phyloP scores from a whole-genome alignment of 2,797 vertebrate species.

The Tragopan temminckii region DNA sequence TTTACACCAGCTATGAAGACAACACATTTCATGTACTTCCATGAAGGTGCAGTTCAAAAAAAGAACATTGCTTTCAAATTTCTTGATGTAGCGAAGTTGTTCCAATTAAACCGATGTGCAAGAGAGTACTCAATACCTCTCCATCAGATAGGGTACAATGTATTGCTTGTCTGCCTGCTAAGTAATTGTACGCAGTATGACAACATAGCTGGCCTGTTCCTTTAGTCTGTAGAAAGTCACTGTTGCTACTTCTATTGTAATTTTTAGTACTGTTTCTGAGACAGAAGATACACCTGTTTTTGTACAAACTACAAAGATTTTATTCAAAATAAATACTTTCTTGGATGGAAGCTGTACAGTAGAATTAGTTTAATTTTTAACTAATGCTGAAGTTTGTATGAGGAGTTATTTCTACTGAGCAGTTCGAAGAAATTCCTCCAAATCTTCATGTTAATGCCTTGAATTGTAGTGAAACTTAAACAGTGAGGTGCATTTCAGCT shows the following conservation, averaged over 20 bases:
- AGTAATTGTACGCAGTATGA: accelerated
- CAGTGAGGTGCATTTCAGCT: background rate
- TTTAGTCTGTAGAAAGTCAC: background rate
- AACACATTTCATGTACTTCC: background rate
- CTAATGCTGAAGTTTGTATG: background rate
- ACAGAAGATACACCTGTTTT: background rate
- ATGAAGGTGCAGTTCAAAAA: background rate
- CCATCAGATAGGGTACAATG: too few species aligned
- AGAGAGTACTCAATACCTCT: accelerated
- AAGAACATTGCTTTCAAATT: background rate
- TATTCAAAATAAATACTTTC: background rate
- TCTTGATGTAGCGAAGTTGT: background rate
- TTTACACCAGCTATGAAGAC: background rate
- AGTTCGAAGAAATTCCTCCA: background rate
- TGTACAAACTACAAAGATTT: background rate
- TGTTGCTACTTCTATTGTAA: background rate
- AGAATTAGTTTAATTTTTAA: background rate
- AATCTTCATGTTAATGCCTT: background rate
- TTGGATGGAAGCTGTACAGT: background rate
- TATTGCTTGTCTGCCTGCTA: background rate
- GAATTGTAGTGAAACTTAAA: background rate
- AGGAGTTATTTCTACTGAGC: background rate
- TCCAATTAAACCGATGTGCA: background rate
- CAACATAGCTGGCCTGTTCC: background rate
- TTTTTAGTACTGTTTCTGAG: background rate